phyloP scores from a whole-genome alignment of 30 jellyfish, hydroid and myxozoan genomes.

The Catostylus mosaicus region DNA sequence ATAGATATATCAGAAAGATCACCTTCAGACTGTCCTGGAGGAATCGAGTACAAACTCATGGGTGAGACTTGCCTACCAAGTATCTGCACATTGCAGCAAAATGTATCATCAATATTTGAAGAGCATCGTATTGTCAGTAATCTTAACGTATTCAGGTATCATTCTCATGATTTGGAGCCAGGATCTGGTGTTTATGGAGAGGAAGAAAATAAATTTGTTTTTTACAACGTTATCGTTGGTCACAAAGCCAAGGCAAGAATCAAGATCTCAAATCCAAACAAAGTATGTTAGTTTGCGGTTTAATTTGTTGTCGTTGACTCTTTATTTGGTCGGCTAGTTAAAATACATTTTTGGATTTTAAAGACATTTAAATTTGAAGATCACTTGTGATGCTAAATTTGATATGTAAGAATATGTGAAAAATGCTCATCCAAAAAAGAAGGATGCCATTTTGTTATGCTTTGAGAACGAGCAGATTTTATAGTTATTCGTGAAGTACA shows the following conservation, averaged over 20 bases:
- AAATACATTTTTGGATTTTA: too few species aligned
- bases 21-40: conserved; percentile 90
- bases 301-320: background rate
- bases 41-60: conserved; percentile 74
- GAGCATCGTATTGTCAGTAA: conserved; percentile 92
- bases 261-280: conserved; percentile 80
- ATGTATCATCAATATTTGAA: conserved; percentile 77
- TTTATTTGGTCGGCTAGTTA: background rate
- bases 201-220: conserved; percentile 83
- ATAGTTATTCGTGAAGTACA: too few species aligned
- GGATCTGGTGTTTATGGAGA: conserved; percentile 93
- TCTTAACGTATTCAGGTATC: conserved; percentile 77
- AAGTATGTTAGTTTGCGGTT: conserved; percentile 33
- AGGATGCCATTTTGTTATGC: too few species aligned
- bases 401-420: too few species aligned
- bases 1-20: conserved; percentile 88
- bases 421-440: too few species aligned
- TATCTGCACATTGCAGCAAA: conserved; percentile 71
- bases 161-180: conserved; percentile 77
- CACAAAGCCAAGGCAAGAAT: conserved; percentile 82
- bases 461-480: too few species aligned
- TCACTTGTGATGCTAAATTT: too few species aligned
- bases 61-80: conserved; percentile 94
- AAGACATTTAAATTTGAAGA: too few species aligned
- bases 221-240: conserved; percentile 91